These are phyloP conservation scores for Menidia beryllina DNA, from an alignment of 2,113 vertebrate species.

Conservation along the genomic window DNA sequence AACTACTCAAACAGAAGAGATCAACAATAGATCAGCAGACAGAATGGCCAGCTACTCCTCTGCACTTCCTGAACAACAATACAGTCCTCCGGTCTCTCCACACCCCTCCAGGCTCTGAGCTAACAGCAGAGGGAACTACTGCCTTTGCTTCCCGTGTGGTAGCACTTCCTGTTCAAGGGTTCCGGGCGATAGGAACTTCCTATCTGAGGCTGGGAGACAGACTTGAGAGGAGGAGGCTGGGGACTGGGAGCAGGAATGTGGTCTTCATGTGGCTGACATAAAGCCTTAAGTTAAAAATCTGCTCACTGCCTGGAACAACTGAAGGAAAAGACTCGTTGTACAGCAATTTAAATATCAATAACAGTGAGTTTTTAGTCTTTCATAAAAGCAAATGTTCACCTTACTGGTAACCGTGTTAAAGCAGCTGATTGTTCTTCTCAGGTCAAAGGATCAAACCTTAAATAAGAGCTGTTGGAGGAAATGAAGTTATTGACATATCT, in stretches of 20 bases:
- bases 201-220: conserved; percentile 59
- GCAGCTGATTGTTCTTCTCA: background rate
- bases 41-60: conserved; percentile 63
- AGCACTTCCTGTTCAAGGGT: conserved; percentile 76
- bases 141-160: conserved; percentile 75
- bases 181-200: conserved; percentile 73
- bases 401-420: background rate
- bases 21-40: conserved; percentile 72
- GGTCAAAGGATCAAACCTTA: background rate
- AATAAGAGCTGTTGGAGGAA: conserved; percentile 1
- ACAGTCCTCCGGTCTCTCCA: conserved; percentile 52
- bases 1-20: conserved; percentile 54
- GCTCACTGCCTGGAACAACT: background rate
- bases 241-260: conserved; percentile 11
- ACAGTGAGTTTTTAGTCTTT: background rate
- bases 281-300: background rate
- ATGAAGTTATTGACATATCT: background rate
- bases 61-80: conserved; percentile 81
- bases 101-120: conserved; percentile 54
- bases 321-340: background rate
- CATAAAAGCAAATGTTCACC: background rate
- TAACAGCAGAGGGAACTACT: conserved; percentile 49
- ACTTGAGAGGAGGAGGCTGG: conserved; percentile 19
- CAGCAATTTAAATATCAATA: background rate
- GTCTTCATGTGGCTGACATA: background rate